Evolutionary conservation across 2,113 vertebrate species (phyloP).

Genomic region (Picathartes gymnocephalus): DNA sequence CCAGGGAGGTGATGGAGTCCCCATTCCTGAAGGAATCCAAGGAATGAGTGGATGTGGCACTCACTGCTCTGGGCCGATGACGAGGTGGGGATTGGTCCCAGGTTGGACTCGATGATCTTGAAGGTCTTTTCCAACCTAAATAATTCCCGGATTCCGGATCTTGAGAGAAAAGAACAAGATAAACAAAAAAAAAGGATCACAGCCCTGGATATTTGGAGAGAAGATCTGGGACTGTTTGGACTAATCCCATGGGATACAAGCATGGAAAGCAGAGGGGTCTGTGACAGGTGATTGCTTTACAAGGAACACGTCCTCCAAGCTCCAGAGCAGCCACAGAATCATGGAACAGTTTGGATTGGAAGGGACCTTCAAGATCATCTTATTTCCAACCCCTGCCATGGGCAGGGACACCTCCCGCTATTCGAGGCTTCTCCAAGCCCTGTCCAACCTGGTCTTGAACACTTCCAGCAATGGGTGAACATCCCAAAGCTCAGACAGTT

Average conservation of each 20-base stretch:
- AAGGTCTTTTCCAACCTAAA: neutral
- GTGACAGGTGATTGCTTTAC: neutral
- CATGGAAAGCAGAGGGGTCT: neutral
- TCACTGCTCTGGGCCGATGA: neutral
- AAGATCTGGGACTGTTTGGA: neutral
- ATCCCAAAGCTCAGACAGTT: neutral
- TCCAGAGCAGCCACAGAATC: neutral
- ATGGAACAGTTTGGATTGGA: neutral
- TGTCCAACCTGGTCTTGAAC: neutral
- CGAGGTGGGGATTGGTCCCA: neutral
- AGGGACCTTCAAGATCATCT: neutral
- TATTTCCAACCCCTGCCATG: neutral
- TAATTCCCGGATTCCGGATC: neutral
- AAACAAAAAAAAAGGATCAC: neutral
- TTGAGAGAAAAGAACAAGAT: neutral
- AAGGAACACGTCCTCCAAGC: neutral
- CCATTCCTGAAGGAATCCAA: neutral
- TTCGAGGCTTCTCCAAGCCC: neutral
- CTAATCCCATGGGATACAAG: neutral
- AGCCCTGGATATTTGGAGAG: neutral
- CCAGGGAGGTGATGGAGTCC: neutral
- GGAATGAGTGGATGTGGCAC: accelerated
- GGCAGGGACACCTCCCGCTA: neutral
- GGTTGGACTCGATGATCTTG: neutral
- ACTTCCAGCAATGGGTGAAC: accelerated